Conservation (phyloP, 1,140 invertebrate genomes). For the Agrilus planipennis region DNA sequence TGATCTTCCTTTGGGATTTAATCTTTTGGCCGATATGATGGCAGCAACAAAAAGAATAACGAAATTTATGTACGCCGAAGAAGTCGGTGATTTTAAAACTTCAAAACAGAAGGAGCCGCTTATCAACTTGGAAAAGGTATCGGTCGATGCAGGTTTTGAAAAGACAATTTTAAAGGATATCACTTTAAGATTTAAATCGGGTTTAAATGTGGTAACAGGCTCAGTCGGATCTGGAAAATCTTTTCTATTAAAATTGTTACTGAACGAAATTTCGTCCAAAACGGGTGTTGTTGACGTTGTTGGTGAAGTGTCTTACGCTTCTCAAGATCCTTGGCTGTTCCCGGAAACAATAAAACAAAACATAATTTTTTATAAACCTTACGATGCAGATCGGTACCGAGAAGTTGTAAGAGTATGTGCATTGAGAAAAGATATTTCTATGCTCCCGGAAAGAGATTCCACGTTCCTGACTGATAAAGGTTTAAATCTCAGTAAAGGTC, state of each 20-base stretch:
- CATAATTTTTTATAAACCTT: conserved; percentile 46
- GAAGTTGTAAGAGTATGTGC: conserved; percentile 49
- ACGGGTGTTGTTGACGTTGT: conserved; percentile 44
- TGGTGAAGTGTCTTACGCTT: conserved; percentile 63
- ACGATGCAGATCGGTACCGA: conserved; percentile 43
- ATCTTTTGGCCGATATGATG: conserved; percentile 5
- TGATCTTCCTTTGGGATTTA: conserved; percentile 4
- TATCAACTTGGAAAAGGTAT: conserved; percentile 4
- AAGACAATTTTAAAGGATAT: conserved; percentile 47
- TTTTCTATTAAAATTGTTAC: conserved; percentile 40
- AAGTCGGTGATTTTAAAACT: background rate
- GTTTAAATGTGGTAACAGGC: conserved; percentile 62
- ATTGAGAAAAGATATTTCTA: conserved; percentile 54
- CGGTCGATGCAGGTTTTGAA: background rate
- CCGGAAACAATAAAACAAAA: conserved; percentile 48
- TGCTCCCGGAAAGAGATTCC: conserved; percentile 55
- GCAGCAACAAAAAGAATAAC: conserved; percentile 9
- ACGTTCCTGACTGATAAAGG: conserved; percentile 78
- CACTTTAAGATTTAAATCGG: conserved; percentile 46
- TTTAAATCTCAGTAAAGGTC: conserved; percentile 68
- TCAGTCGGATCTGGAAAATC: conserved; percentile 71
- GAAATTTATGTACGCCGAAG: conserved; percentile 1
- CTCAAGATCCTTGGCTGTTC: conserved; percentile 70
- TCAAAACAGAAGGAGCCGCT: background rate
- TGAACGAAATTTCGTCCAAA: conserved; percentile 52